phyloP scores from a whole-genome alignment of 2,797 vertebrate genomes.

The Prunella strophiata region DNA sequence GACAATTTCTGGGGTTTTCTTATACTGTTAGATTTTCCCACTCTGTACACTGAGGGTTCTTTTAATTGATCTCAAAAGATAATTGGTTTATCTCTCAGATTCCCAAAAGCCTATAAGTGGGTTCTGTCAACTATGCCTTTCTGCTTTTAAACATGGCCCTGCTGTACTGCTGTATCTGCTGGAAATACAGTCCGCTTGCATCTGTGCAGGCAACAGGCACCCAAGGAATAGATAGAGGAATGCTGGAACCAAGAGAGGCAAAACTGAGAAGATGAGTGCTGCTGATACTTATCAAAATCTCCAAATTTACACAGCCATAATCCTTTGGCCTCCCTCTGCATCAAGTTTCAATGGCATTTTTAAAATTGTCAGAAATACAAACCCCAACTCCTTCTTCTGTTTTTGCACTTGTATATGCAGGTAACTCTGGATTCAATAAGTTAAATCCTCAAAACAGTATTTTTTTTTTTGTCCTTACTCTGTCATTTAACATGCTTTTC shows the following conservation, averaged over 20 bases:
- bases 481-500: neutral
- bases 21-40: neutral
- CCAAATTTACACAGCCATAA: neutral
- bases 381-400: neutral
- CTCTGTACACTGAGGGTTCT: fast-evolving
- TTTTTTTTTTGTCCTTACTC: neutral
- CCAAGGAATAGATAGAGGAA: neutral
- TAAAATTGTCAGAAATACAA: neutral
- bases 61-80: neutral
- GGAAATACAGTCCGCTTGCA: neutral
- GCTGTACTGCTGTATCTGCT: neutral
- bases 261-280: neutral
- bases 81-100: neutral
- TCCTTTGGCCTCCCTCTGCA: neutral
- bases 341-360: neutral
- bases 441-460: neutral
- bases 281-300: neutral
- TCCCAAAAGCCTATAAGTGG: neutral
- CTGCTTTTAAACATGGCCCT: neutral
- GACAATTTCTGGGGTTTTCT: neutral
- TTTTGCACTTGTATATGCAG: neutral
- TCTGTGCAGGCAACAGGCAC: neutral
- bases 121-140: neutral
- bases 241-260: neutral
- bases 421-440: neutral